These are phyloP conservation scores for Hestina assimilis DNA, from an alignment of 1,140 invertebrate species.

Conservation along the genomic window DNA sequence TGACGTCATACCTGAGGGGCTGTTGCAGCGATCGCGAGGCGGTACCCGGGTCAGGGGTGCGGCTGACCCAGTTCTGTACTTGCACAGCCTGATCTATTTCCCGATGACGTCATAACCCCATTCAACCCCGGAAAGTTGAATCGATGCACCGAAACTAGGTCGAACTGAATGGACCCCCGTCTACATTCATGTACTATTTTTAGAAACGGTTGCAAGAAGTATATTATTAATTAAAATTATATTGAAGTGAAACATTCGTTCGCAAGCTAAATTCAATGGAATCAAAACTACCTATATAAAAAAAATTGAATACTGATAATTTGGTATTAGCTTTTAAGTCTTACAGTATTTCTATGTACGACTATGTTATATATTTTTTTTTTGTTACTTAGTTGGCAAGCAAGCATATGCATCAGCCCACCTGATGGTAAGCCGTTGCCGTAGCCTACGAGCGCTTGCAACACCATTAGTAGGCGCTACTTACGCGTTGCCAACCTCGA, in stretches of 20 bases:
- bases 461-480: no score
- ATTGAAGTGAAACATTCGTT: not conserved
- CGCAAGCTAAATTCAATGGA: no score
- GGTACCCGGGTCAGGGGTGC: conserved; percentile 29
- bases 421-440: no score
- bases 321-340: no score
- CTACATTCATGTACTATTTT: conserved; percentile 63
- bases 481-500: no score
- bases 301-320: no score
- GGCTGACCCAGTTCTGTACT: conserved; percentile 54
- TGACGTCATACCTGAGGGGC: conserved; percentile 26
- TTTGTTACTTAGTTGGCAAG: no score
- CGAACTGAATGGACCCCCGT: conserved; percentile 63
- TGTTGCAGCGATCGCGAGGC: conserved; percentile 31
- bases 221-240: not conserved
- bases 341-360: no score
- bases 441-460: no score
- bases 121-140: conserved; percentile 65
- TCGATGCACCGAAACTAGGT: conserved; percentile 67
- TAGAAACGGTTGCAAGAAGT: conserved; percentile 25
- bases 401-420: no score
- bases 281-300: no score
- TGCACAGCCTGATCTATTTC: conserved; percentile 66
- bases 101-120: conserved; percentile 66
- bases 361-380: no score